phyloP scores from a whole-genome alignment of 2,113 vertebrate genomes.

The Ciconia maguari region DNA sequence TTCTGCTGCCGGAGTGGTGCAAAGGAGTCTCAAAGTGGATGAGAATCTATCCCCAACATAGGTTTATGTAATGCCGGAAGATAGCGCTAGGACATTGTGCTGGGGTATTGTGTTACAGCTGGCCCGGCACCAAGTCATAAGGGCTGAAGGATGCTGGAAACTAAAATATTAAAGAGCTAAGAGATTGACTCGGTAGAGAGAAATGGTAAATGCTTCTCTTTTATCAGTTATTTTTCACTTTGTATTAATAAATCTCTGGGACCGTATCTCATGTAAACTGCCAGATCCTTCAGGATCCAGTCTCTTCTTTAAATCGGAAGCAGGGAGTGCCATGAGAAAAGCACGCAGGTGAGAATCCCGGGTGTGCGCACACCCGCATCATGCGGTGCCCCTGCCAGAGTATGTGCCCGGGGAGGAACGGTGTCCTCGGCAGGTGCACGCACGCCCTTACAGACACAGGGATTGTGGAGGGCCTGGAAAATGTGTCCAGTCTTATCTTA shows the following conservation, averaged over 20 bases:
- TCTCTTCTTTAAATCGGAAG: background rate
- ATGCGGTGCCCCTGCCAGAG: background rate
- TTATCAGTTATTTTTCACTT: background rate
- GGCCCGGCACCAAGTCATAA: background rate
- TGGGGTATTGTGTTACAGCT: background rate
- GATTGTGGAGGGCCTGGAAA: background rate
- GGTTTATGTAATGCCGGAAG: background rate
- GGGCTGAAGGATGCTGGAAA: background rate
- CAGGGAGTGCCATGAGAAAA: background rate
- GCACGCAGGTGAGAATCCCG: background rate
- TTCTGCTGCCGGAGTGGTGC: background rate
- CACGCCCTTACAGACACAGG: background rate
- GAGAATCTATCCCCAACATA: background rate
- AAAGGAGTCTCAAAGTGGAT: background rate
- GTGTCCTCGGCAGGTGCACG: fast-evolving
- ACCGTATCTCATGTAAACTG: fast-evolving
- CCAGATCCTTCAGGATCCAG: background rate
- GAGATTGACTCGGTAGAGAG: background rate
- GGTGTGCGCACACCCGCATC: background rate
- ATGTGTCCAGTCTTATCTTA: background rate
- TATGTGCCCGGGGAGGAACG: fast-evolving
- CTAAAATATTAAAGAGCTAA: background rate
- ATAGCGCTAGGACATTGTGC: background rate
- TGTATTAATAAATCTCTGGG: background rate
- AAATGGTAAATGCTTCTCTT: background rate